A percentile compares a stretch with the other conserved stretches of the same genome.
These are phyloP conservation scores for Myotis pilosus DNA, from an alignment of 2,797 vertebrate genomes.

Conservation along the genomic window DNA sequence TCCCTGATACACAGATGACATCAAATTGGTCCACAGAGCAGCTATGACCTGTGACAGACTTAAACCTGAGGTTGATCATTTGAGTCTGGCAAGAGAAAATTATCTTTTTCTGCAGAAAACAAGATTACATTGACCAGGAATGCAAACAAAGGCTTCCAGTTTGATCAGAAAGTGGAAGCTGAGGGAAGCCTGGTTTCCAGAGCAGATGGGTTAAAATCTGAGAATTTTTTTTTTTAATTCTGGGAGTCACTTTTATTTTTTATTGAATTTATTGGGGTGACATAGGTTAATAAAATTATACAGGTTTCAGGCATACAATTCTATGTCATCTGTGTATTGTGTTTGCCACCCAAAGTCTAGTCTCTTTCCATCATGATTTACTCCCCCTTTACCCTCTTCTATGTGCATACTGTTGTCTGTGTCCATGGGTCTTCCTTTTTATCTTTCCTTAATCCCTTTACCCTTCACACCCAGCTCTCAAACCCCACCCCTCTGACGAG, in stretches of 20 bases:
- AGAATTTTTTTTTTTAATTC: background rate
- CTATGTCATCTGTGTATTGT: background rate
- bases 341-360: background rate
- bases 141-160: slow-evolving; percentile 19
- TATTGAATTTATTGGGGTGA: background rate
- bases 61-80: background rate
- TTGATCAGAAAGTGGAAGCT: background rate
- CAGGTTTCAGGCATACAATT: background rate
- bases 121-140: background rate
- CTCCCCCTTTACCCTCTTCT: background rate
- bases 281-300: background rate
- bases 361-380: background rate
- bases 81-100: slow-evolving; percentile 24
- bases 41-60: background rate
- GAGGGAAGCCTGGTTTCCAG: background rate
- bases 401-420: background rate
- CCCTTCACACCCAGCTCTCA: background rate
- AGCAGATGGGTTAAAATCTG: background rate
- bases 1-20: background rate
- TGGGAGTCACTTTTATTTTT: background rate
- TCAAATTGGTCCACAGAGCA: background rate
- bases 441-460: background rate
- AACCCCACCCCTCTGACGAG: background rate
- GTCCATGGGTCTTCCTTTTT: background rate
- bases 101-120: background rate